These are phyloP conservation scores for Octodonta nipae DNA, from an alignment of 2,888 invertebrate species.

Conservation along the genomic window DNA sequence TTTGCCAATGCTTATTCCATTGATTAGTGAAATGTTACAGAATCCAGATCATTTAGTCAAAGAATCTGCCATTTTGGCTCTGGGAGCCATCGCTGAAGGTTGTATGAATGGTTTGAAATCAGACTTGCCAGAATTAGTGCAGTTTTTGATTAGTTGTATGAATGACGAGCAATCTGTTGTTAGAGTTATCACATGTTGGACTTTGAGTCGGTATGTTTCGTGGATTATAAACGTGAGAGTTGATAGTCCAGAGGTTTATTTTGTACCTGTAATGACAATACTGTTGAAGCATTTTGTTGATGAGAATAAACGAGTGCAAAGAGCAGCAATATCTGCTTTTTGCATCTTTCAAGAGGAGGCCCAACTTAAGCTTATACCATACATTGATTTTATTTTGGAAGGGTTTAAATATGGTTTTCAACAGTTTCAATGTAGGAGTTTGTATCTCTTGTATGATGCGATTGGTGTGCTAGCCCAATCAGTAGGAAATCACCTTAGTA, in stretches of 20 bases:
- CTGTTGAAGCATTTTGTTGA: slow-evolving; percentile 56
- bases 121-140: slow-evolving; percentile 54
- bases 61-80: slow-evolving; percentile 83
- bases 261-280: slow-evolving; percentile 57
- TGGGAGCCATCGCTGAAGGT: slow-evolving; percentile 49
- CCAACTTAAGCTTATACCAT: slow-evolving; percentile 57
- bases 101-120: slow-evolving; percentile 52
- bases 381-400: slow-evolving; percentile 54
- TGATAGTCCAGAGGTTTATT: slow-evolving; percentile 35
- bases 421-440: slow-evolving; percentile 53
- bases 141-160: slow-evolving; percentile 52
- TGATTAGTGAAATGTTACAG: slow-evolving; percentile 88
- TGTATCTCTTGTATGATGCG: slow-evolving; percentile 62
- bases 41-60: slow-evolving; percentile 91
- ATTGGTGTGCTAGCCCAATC: slow-evolving; percentile 63
- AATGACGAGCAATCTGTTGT: slow-evolving; percentile 55
- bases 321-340: slow-evolving; percentile 66
- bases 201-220: slow-evolving; percentile 57
- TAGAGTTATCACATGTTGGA: slow-evolving; percentile 68
- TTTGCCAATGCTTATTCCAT: slow-evolving; percentile 81
- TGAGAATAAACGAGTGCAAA: slow-evolving; percentile 62
- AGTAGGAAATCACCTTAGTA: slow-evolving; percentile 56
- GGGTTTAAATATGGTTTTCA: slow-evolving; percentile 58
- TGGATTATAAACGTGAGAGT: slow-evolving; percentile 57
- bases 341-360: slow-evolving; percentile 68